Base-by-base conservation (phyloP, 2,113 vertebrate species). In the Mesocricetus auratus region DNA sequence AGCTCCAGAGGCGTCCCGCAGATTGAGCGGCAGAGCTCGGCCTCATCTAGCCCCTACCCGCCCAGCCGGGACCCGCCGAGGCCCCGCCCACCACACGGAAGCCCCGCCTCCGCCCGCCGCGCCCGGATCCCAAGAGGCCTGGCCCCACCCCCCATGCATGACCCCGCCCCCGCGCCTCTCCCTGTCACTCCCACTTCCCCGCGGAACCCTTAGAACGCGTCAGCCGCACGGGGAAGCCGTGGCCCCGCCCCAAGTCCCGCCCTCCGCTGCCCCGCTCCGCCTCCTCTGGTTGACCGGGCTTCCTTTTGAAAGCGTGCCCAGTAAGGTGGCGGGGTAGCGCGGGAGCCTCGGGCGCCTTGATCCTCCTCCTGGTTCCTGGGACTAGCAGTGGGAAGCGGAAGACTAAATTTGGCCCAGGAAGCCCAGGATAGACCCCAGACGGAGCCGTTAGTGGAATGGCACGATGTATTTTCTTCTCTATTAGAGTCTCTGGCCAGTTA, bases 221-320 rank as follows among this genome's bases (percentile, higher is more conserved):
- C 39, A 0, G 31, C 8, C 0, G 13, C n/a, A 5, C 0, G 7
- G 79, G 0, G 26, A 15, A 3, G 0, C 60, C 2, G 0, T 2
- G 73, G 36, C 90, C 73, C 47, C 92, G 45, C 86, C 83, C 47
- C 0, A 2, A 7, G 31, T 1, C 74, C 11, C 83, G 71, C 93
- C 93, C 89, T n/a, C 42, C 0, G 1, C 3, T 0, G 47, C 4
- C 19, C 1, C 75, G 56, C 42, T 16, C 86, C 47, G 4, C 87
- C 83, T 45, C 83, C 31, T 39, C 13, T 42, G 8, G 0, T 31
- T 1, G 1, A 3, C 3, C 17, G 11, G 0, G 19, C 60, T 50
- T 16, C 15, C 31, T 74, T 69, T 60, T 62, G 29, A 7, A 96
- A 29, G 31, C 13, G 0, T 0, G 83, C 26, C 26, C 3, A 0